Percentiles rank a stretch among this genome's conserved stretches.
These are phyloP conservation scores for Otis tarda DNA, from an alignment of 2,113 vertebrate genomes.

Conservation along the genomic window DNA sequence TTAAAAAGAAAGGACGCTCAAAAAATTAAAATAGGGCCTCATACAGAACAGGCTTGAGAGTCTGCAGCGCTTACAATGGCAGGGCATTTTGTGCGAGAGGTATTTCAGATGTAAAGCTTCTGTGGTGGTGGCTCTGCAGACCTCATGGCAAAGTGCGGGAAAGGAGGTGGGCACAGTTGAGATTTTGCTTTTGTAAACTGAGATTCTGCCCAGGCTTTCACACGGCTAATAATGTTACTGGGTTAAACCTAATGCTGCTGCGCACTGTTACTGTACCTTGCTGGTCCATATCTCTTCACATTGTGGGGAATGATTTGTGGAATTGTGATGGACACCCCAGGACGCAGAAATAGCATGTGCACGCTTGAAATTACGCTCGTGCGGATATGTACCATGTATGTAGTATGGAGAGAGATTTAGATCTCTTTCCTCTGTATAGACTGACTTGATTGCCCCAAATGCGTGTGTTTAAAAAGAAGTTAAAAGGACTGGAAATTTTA, in stretches of 20 bases:
- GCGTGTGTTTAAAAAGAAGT: background rate
- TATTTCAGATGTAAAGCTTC: background rate
- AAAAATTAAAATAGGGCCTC: conserved; percentile 2
- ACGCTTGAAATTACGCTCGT: background rate
- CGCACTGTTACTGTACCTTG: background rate
- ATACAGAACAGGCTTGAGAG: background rate
- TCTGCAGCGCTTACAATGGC: background rate
- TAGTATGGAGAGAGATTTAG: background rate
- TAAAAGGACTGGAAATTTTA: background rate
- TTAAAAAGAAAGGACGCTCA: conserved; percentile 25
- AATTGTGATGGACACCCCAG: background rate
- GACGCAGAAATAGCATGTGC: background rate
- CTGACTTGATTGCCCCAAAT: background rate
- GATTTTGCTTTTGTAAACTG: background rate
- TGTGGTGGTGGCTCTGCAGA: background rate
- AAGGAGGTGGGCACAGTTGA: background rate
- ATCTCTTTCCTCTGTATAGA: background rate
- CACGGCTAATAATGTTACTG: background rate
- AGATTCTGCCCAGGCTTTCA: background rate
- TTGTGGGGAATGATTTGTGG: background rate
- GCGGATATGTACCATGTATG: background rate
- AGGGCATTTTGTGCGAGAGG: background rate
- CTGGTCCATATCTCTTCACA: background rate
- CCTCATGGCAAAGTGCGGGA: background rate
- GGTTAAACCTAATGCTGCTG: background rate